Percentiles rank a stretch among this genome's conserved stretches.
phyloP scores from a whole-genome alignment of 2,113 vertebrate genomes.

The Pristiophorus japonicus region DNA sequence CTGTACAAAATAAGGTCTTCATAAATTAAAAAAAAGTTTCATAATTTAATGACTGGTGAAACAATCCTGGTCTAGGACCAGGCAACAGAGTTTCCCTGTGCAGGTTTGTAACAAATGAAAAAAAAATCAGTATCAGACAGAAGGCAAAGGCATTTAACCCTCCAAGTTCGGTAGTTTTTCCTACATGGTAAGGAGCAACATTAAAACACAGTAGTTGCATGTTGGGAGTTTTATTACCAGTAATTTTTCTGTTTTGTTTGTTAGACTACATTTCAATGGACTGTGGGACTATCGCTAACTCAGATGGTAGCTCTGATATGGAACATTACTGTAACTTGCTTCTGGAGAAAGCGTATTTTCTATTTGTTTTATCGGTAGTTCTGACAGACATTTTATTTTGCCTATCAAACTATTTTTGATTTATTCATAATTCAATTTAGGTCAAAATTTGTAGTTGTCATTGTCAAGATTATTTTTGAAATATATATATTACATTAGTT shows the following conservation, averaged over 20 bases:
- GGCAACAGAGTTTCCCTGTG: slow-evolving; percentile 46
- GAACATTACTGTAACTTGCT: slow-evolving; percentile 41
- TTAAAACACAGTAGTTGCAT: slow-evolving; percentile 43
- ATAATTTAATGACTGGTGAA: slow-evolving; percentile 66
- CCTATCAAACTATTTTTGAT: slow-evolving; percentile 44
- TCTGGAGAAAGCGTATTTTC: slow-evolving; percentile 48
- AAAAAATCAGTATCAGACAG: slow-evolving; percentile 48
- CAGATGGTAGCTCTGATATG: slow-evolving; percentile 42
- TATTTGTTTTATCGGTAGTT: slow-evolving; percentile 40
- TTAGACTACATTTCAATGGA: slow-evolving; percentile 45
- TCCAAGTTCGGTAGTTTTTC: slow-evolving; percentile 44
- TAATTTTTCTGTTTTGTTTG: slow-evolving; percentile 47
- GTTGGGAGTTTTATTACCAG: slow-evolving; percentile 48
- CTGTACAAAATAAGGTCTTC: slow-evolving; percentile 73
- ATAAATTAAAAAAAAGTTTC: slow-evolving; percentile 62
- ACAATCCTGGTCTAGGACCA: slow-evolving; percentile 62
- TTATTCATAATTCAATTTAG: slow-evolving; percentile 45
- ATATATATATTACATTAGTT: slow-evolving; percentile 38
- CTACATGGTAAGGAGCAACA: slow-evolving; percentile 34
- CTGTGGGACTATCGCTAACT: slow-evolving; percentile 44
- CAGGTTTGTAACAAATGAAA: slow-evolving; percentile 49
- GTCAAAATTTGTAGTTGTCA: slow-evolving; percentile 48
- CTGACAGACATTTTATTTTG: slow-evolving; percentile 45
- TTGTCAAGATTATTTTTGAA: slow-evolving; percentile 42
- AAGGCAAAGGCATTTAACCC: slow-evolving; percentile 43